Evolutionary conservation across 2,113 vertebrate genomes (phyloP).

Genomic region (Asarcornis scutulata): DNA sequence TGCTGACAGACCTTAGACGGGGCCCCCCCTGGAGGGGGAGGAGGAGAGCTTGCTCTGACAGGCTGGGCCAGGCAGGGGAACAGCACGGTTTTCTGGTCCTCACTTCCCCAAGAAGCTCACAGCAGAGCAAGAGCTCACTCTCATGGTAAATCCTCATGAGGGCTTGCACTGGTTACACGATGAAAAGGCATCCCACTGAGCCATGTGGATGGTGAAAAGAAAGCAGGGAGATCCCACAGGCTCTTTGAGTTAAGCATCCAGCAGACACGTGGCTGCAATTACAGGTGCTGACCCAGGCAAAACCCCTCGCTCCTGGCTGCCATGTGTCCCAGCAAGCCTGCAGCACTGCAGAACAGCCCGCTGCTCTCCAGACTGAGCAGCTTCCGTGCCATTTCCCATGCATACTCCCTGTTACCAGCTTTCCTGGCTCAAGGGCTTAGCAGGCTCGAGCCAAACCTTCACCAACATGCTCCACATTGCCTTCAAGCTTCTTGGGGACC

Average conservation of each 20-base stretch:
- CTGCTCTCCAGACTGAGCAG: accelerated
- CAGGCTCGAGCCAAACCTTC: background rate
- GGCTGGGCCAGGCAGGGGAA: background rate
- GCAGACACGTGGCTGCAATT: conserved; percentile 28
- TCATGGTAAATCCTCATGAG: background rate
- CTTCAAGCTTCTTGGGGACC: background rate
- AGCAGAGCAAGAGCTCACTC: background rate
- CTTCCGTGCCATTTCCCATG: background rate
- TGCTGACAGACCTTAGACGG: background rate
- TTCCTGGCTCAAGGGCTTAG: background rate
- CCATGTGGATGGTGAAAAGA: background rate
- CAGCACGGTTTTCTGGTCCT: background rate
- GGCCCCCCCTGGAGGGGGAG: background rate
- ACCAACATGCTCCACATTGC: accelerated
- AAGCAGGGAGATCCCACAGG: background rate
- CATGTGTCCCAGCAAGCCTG: background rate
- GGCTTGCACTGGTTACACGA: background rate
- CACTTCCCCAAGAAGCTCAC: background rate
- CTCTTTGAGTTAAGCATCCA: background rate
- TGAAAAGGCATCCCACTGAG: background rate
- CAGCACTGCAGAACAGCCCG: accelerated
- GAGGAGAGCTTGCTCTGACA: background rate
- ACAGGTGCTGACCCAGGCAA: conserved; percentile 29
- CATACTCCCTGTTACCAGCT: accelerated
- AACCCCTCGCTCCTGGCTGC: background rate